phyloP scores from a whole-genome alignment of 1,140 invertebrate species.

The Adelges cooleyi region DNA sequence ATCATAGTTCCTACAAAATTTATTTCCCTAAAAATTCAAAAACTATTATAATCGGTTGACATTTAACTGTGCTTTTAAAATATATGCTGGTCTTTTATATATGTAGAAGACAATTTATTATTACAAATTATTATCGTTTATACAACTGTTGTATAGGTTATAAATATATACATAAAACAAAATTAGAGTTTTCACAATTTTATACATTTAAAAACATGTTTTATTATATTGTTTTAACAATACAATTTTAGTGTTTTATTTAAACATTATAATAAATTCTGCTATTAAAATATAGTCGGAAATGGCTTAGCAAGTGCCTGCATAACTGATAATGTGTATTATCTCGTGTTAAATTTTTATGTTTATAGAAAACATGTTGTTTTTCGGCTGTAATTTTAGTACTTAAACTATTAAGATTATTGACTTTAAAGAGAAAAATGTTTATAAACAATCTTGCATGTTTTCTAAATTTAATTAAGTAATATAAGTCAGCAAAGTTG shows the following conservation, averaged over 20 bases:
- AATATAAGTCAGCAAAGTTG: too few relatives aligned
- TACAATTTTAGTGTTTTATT: neutral
- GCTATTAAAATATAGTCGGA: neutral
- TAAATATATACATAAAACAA: slow-evolving; percentile 2
- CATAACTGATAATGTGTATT: slow-evolving; percentile 7
- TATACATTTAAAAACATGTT: neutral
- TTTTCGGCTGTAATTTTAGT: neutral
- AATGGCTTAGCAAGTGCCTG: neutral
- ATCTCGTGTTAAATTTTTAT: slow-evolving; percentile 21
- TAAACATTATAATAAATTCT: neutral
- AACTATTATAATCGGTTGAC: slow-evolving; percentile 12
- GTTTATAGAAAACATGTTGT: neutral
- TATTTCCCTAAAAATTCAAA: neutral
- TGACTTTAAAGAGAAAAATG: too few relatives aligned
- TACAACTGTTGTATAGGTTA: slow-evolving; percentile 4
- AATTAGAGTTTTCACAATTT: slow-evolving; percentile 10
- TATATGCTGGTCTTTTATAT: slow-evolving; percentile 16
- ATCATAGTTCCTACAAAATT: neutral
- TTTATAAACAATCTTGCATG: too few relatives aligned
- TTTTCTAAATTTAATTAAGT: too few relatives aligned
- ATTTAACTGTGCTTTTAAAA: slow-evolving; percentile 19
- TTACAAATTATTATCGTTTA: slow-evolving; percentile 10
- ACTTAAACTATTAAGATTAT: neutral
- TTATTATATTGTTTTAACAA: slow-evolving; percentile 10
- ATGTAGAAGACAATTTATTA: slow-evolving; percentile 17